Percentiles rank a stretch among this genome's conserved stretches.
These are phyloP conservation scores for Rhabditophanes sp. DNA, from an alignment of 2,888 invertebrate species.

Conservation along the genomic window DNA sequence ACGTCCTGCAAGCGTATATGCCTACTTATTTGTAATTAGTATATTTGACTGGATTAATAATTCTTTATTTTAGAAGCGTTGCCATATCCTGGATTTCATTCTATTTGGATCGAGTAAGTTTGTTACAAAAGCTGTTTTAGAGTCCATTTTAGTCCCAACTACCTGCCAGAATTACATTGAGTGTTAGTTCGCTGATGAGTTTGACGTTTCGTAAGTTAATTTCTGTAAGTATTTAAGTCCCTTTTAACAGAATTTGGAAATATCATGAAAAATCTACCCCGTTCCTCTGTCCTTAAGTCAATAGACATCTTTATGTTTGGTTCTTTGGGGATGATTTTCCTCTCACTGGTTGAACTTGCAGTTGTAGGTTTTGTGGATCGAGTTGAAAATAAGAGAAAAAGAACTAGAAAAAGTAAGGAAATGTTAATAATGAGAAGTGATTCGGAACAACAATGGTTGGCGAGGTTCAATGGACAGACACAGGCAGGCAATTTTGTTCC, in stretches of 20 bases:
- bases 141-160: constrained; percentile 10
- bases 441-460: constrained; percentile 39
- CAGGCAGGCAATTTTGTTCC: constrained; percentile 8
- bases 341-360: constrained; percentile 41
- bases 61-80: constrained; percentile 16
- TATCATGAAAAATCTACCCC: constrained; percentile 41
- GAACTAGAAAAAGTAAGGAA: constrained; percentile 20
- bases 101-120: too few species aligned
- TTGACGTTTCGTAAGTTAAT: constrained; percentile 41
- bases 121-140: constrained; percentile 36
- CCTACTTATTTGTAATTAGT: constrained; percentile 31
- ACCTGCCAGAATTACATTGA: constrained; percentile 42
- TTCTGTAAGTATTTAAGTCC: too few species aligned
- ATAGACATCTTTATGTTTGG: constrained; percentile 44
- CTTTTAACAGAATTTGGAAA: constrained; percentile 44
- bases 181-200: constrained; percentile 35
- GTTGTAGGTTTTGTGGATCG: constrained; percentile 43
- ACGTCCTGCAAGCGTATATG: constrained; percentile 43
- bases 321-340: constrained; percentile 42
- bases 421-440: constrained; percentile 30
- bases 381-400: constrained; percentile 17
- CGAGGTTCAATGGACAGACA: constrained; percentile 11
- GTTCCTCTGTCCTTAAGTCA: constrained; percentile 19
- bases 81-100: constrained; percentile 44
- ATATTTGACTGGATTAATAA: not conserved